Evolutionary conservation across 2,888 invertebrate species (phyloP).

Genomic region (Blastobasis lacticolella): DNA sequence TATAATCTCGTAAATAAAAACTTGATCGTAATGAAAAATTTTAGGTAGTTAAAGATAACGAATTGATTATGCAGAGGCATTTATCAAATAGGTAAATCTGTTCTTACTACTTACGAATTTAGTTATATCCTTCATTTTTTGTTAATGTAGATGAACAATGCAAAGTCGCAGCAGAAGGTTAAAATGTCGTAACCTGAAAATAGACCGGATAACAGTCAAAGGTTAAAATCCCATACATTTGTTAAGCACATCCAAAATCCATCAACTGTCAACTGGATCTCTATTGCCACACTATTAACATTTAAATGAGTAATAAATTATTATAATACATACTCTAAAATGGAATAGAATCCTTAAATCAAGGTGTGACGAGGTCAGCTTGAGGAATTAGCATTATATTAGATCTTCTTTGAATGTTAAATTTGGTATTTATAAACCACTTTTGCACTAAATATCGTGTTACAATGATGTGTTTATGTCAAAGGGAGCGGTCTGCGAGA

Average conservation of each 20-base stretch:
- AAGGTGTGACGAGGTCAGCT: slow-evolving; percentile 57
- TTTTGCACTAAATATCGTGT: slow-evolving; percentile 22
- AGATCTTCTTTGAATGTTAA: slow-evolving; percentile 30
- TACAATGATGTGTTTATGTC: slow-evolving; percentile 4
- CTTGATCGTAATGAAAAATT: slow-evolving; percentile 16
- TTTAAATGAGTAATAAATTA: slow-evolving; percentile 62
- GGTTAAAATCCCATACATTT: slow-evolving; percentile 31
- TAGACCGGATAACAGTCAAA: slow-evolving; percentile 40
- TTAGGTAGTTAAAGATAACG: slow-evolving; percentile 17
- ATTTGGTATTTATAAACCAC: slow-evolving; percentile 25
- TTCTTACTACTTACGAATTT: too few relatives aligned
- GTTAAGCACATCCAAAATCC: slow-evolving; percentile 42
- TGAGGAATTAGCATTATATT: slow-evolving; percentile 51
- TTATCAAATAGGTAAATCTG: too few relatives aligned
- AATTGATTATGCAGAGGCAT: too few relatives aligned
- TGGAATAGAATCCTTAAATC: slow-evolving; percentile 57
- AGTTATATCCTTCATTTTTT: too few relatives aligned
- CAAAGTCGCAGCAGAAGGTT: too few relatives aligned
- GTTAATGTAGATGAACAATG: too few relatives aligned
- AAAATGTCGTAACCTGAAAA: too few relatives aligned
- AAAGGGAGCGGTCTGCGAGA: slow-evolving; percentile 20
- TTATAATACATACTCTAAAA: slow-evolving; percentile 56
- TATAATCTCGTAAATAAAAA: too few relatives aligned
- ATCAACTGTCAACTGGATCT: slow-evolving; percentile 45
- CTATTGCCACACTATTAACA: slow-evolving; percentile 62